Base-by-base conservation (phyloP, 2,797 vertebrate species). In the Amphiprion clarkii region DNA sequence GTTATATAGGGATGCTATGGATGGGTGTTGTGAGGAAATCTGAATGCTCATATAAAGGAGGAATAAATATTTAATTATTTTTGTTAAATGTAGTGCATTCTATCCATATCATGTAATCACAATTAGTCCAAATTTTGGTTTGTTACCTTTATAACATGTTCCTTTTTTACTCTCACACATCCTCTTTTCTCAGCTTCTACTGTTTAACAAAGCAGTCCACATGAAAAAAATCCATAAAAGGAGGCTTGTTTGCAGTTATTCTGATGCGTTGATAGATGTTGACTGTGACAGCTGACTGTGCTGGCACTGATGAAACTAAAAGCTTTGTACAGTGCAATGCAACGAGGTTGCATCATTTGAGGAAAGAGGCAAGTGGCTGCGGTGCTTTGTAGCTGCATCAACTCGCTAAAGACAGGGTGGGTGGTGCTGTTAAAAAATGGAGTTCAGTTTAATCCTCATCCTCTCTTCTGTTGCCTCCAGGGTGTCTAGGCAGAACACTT, bases 401-500 rank as follows among this genome's bases (percentile, higher is more conserved):
- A 69, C 71, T 75, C 62, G 33, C 46, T 42, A 21, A 52, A 60
- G 46, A 74, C 31, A 72, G 54, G 59, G 78, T 71, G 79, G 78
- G 74, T 39, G 72, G 63, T 67, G 79, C 71, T 63, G 76, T 81
- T 74, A 71, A 49, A 70, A 21, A 82, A 39, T 39, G 68, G 61
- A 80, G 78, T 79, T 78, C 33, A 75, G 53, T 63, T 80, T 87
- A 84, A 86, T 86, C 78, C 72, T 67, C 60, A 62, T 64, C 63
- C 66, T 76, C 19, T 53, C 29, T 74, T 25, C 63, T 51, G 42
- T 72, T 79, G 83, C 81, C 84, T 85, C 33, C 55, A 56, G 72
- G 76, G 67, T 74, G 67, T 83, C 80, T 80, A 79, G 58, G 84
- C 76, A 79, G 67, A 77, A 25, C 31, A n/a, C n/a, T 14, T 12